These are phyloP conservation scores for Theristicus caerulescens DNA, from an alignment of 2,113 vertebrate species.

Conservation along the genomic window DNA sequence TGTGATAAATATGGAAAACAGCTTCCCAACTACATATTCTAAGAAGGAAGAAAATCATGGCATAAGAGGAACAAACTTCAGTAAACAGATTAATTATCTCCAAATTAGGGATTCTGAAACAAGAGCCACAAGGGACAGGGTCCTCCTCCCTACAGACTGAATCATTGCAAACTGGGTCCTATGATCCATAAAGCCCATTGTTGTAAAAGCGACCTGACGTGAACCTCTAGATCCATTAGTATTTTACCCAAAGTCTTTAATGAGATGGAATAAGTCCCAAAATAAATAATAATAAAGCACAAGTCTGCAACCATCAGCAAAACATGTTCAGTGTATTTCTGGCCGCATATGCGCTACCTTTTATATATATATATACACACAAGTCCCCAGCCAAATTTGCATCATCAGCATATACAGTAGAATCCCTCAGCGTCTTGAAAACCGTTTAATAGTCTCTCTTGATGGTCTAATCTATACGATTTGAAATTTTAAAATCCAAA, in stretches of 20 bases:
- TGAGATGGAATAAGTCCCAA: neutral
- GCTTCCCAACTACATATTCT: neutral
- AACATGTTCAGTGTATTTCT: neutral
- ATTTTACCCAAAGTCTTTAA: neutral
- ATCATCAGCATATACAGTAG: neutral
- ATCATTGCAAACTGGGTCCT: neutral
- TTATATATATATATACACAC: too few species aligned
- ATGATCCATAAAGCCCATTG: neutral
- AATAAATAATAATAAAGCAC: neutral
- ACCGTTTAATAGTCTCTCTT: neutral
- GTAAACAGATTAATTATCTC: neutral
- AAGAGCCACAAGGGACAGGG: neutral
- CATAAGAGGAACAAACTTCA: neutral
- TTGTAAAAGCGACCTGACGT: rapidly evolving
- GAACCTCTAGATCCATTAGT: neutral
- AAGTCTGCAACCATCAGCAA: neutral
- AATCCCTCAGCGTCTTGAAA: neutral
- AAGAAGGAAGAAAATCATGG: neutral
- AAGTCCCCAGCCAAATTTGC: neutral
- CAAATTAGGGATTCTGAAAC: neutral
- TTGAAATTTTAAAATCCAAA: neutral
- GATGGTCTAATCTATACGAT: neutral
- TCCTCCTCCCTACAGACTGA: neutral
- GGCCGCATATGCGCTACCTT: rapidly evolving
- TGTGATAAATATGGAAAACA: neutral